These are phyloP conservation scores for Brevimyrus niger DNA, from an alignment of 2,113 vertebrate species.

Conservation along the genomic window DNA sequence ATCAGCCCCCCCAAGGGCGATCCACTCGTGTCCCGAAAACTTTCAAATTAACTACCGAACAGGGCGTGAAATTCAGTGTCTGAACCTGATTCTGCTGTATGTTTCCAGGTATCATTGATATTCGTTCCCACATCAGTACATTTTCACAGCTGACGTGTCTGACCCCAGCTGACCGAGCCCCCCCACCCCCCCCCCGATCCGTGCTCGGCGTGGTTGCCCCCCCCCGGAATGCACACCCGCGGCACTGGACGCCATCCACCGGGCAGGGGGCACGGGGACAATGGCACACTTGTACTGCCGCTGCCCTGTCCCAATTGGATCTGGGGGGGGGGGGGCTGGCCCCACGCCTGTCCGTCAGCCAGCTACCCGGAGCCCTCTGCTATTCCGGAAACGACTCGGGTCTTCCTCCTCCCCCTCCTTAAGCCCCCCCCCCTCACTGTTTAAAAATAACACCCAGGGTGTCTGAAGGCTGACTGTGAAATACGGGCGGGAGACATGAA, in stretches of 20 bases:
- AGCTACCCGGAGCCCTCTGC: not conserved
- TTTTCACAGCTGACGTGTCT: not conserved
- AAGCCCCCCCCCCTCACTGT: not conserved
- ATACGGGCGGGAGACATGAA: slow-evolving; percentile 55
- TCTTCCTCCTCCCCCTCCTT: not conserved
- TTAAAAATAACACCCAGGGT: slow-evolving; percentile 22
- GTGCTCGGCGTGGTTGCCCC: slow-evolving; percentile 20
- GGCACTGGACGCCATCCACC: not conserved
- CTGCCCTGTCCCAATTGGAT: not conserved
- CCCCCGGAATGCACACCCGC: not conserved
- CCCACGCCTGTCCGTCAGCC: not conserved
- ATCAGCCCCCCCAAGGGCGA: not conserved
- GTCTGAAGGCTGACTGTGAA: slow-evolving; percentile 50
- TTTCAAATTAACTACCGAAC: not conserved
- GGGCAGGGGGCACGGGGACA: not conserved
- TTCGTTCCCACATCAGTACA: not conserved
- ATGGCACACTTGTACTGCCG: not conserved
- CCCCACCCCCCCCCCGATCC: not conserved
- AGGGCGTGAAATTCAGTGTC: not conserved
- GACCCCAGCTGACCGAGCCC: not conserved
- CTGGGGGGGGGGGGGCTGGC: not conserved
- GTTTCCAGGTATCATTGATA: not conserved
- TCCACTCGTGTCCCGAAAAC: not conserved
- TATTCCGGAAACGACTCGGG: not conserved
- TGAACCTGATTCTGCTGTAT: not conserved